These are phyloP conservation scores for Charanyca ferruginea DNA, from an alignment of 2,888 invertebrate genomes.

Conservation along the genomic window DNA sequence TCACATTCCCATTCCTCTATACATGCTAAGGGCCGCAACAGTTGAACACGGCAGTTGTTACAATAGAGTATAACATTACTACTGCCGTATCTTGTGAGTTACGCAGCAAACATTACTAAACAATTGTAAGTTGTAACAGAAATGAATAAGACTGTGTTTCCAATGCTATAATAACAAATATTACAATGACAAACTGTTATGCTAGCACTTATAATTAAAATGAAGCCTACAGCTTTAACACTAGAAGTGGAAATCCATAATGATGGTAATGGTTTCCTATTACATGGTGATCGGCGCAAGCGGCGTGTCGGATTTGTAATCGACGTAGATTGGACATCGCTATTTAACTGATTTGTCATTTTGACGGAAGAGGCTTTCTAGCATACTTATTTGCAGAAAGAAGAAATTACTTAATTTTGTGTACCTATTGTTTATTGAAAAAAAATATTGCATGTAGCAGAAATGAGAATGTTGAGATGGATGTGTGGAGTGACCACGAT, in stretches of 20 bases:
- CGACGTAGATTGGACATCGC: conserved; percentile 17
- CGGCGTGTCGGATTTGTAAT: conserved; percentile 43
- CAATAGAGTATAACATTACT: conserved; percentile 10
- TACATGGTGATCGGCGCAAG: conserved; percentile 37
- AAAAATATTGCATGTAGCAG: no score
- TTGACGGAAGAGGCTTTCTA: no score
- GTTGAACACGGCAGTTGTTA: not conserved
- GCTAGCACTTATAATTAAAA: conserved; percentile 41
- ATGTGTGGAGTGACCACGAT: no score
- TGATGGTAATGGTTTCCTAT: conserved; percentile 41
- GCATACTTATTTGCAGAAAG: no score
- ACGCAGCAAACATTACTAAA: conserved; percentile 21
- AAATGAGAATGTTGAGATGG: no score
- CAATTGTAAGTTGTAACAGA: conserved; percentile 12
- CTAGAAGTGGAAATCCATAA: conserved; percentile 39
- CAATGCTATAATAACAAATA: conserved; percentile 27
- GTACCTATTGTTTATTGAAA: no score
- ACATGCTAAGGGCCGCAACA: not conserved
- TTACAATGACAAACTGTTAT: not conserved
- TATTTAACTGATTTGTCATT: not conserved
- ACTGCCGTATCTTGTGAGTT: conserved; percentile 16
- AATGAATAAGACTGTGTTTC: conserved; percentile 3
- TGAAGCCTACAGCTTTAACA: conserved; percentile 15
- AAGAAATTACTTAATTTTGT: no score
- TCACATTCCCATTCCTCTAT: no score